phyloP scores from a whole-genome alignment of 2,888 invertebrate genomes.

The Ichneumoninae sp. region DNA sequence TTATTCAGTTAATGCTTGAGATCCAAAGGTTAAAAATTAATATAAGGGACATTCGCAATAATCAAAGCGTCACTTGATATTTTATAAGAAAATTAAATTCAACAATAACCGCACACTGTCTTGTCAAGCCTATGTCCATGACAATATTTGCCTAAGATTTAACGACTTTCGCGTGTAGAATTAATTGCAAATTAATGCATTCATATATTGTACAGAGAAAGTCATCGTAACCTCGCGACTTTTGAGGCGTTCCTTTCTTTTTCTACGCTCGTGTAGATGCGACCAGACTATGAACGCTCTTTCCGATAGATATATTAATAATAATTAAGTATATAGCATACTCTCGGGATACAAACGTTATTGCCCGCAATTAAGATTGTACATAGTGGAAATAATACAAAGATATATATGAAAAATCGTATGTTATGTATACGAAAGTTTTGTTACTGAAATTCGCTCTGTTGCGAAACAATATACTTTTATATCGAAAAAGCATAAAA shows the following conservation, averaged over 20 bases:
- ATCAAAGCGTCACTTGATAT: slow-evolving; percentile 43
- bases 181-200: neutral
- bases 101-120: slow-evolving; percentile 48
- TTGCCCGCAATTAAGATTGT: slow-evolving; percentile 53
- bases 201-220: slow-evolving; percentile 23
- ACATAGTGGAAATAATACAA: slow-evolving; percentile 54
- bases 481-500: slow-evolving; percentile 44
- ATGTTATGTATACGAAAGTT: slow-evolving; percentile 55
- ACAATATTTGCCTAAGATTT: slow-evolving; percentile 54
- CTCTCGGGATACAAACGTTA: slow-evolving; percentile 28
- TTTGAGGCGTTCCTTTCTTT: neutral
- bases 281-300: slow-evolving; percentile 7
- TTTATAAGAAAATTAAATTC: slow-evolving; percentile 19
- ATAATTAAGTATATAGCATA: slow-evolving; percentile 39
- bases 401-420: slow-evolving; percentile 20
- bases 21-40: slow-evolving; percentile 26
- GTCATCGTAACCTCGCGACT: neutral
- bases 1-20: neutral
- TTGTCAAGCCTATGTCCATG: slow-evolving; percentile 61
- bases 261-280: slow-evolving; percentile 6
- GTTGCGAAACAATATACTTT: slow-evolving; percentile 63
- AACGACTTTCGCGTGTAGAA: slow-evolving; percentile 20
- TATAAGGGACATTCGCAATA: slow-evolving; percentile 35
- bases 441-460: slow-evolving; percentile 60
- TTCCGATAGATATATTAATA: slow-evolving; percentile 34